Evolutionary conservation across 2,888 invertebrate genomes (phyloP).

Genomic region (Apodemia hepburni): DNA sequence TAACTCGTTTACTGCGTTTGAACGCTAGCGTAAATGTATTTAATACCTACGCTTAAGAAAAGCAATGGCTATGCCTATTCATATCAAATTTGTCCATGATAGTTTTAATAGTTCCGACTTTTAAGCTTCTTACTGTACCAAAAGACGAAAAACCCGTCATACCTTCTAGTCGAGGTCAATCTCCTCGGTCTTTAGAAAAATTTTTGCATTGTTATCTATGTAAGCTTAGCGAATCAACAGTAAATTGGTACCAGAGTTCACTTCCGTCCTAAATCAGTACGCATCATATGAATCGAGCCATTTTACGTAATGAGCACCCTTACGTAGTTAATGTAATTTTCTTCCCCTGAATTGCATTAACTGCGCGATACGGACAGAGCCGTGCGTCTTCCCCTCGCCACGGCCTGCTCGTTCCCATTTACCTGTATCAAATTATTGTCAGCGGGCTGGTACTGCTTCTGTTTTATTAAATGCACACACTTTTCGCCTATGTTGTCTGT

Average conservation of each 20-base stretch:
- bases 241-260: slow-evolving; percentile 79
- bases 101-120: slow-evolving; percentile 76
- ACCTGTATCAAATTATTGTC: slow-evolving; percentile 39
- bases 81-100: slow-evolving; percentile 78
- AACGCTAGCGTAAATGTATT: slow-evolving; percentile 68
- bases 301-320: slow-evolving; percentile 78
- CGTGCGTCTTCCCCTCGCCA: slow-evolving; percentile 40
- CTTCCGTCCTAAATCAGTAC: slow-evolving; percentile 79
- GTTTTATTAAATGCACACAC: slow-evolving; percentile 62
- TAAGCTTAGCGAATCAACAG: slow-evolving; percentile 78
- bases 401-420: slow-evolving; percentile 29
- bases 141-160: slow-evolving; percentile 51
- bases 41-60: slow-evolving; percentile 63
- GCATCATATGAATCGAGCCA: slow-evolving; percentile 80
- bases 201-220: slow-evolving; percentile 73
- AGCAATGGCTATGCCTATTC: slow-evolving; percentile 76
- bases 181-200: slow-evolving; percentile 63
- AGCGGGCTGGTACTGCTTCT: slow-evolving; percentile 75
- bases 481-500: slow-evolving; percentile 32
- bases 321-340: slow-evolving; percentile 69
- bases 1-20: slow-evolving; percentile 55
- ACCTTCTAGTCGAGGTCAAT: slow-evolving; percentile 56
- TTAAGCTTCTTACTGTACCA: slow-evolving; percentile 73
- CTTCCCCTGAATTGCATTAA: slow-evolving; percentile 72
- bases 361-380: slow-evolving; percentile 39